Conservation (phyloP, 2,888 invertebrate genomes). For the Seladonia tumulorum region DNA sequence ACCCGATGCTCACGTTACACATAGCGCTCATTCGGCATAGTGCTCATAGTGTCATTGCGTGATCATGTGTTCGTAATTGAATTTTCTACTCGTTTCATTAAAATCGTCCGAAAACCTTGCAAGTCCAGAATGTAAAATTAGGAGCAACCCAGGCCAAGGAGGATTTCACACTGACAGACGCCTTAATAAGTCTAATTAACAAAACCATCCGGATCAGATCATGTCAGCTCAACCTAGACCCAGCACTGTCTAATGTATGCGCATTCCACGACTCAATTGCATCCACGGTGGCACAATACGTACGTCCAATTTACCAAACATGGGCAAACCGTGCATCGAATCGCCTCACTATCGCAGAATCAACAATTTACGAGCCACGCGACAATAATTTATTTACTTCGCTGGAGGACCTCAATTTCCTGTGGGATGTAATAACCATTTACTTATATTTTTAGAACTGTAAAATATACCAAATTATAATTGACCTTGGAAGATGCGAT, state of each 20-base stretch:
- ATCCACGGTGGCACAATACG: constrained; percentile 1
- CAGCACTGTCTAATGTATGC: constrained; percentile 23
- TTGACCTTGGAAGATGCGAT: background rate
- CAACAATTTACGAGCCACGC: background rate
- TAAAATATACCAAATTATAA: background rate
- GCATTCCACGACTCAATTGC: constrained; percentile 10
- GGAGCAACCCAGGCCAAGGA: background rate
- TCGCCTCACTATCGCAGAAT: background rate
- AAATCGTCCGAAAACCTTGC: background rate
- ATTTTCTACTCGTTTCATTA: background rate
- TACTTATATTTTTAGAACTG: background rate
- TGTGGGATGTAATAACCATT: background rate
- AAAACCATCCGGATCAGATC: constrained; percentile 31
- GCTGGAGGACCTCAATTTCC: background rate
- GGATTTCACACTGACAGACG: background rate
- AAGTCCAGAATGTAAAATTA: background rate
- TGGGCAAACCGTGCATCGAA: background rate
- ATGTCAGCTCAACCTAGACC: constrained; percentile 42
- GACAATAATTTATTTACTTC: background rate
- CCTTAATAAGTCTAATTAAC: constrained; percentile 4
- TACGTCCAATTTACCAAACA: constrained; percentile 1
- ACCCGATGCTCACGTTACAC: constrained; percentile 24
- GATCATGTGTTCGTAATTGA: background rate
- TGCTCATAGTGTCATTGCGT: constrained; percentile 6
- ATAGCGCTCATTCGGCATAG: background rate